phyloP scores from a whole-genome alignment of 2,797 vertebrate species.

The Lerista edwardsae region DNA sequence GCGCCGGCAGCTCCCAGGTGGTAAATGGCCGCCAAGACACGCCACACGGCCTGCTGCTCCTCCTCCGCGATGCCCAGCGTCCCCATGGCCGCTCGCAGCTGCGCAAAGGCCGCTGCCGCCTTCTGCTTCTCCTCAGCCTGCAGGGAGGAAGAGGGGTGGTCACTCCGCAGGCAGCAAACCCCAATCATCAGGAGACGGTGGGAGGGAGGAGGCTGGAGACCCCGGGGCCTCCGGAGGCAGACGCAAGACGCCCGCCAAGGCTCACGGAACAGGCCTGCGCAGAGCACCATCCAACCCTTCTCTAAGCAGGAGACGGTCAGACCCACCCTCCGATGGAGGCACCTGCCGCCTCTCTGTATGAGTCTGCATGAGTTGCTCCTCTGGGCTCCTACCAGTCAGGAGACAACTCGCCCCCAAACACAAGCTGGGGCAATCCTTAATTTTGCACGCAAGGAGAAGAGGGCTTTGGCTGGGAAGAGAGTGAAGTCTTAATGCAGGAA shows the following conservation, averaged over 20 bases:
- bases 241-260: background rate
- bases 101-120: conserved; percentile 81
- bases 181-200: background rate
- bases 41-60: conserved; percentile 90
- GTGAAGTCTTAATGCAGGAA: too few relatives aligned
- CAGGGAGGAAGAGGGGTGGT: accelerated
- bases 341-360: background rate
- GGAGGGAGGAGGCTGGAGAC: background rate
- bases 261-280: too few relatives aligned
- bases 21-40: conserved; percentile 88
- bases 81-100: conserved; percentile 88
- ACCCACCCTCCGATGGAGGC: background rate
- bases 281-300: too few relatives aligned
- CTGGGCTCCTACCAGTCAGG: background rate
- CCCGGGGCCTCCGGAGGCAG: too few relatives aligned
- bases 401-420: background rate
- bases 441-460: background rate
- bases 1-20: conserved; percentile 91
- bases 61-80: conserved; percentile 79
- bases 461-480: background rate
- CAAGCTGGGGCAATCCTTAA: background rate
- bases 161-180: accelerated
- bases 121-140: conserved; percentile 94
- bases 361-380: background rate
- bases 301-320: too few relatives aligned